These are phyloP conservation scores for Calycopis cecrops DNA, from an alignment of 1,140 invertebrate species.

Conservation along the genomic window DNA sequence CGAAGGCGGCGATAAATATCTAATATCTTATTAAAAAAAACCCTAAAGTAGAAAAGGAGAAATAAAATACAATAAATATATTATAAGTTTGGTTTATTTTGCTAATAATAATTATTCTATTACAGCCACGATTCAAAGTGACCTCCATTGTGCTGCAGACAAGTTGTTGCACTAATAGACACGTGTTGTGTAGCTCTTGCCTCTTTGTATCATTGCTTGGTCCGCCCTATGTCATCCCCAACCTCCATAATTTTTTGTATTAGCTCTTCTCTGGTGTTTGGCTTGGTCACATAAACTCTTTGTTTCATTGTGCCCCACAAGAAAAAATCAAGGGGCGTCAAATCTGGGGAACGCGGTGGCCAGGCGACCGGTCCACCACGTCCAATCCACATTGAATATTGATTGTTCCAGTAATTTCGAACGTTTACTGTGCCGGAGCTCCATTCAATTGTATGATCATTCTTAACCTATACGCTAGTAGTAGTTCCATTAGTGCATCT, in stretches of 20 bases:
- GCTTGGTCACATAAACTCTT: conserved; percentile 8
- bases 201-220: conserved; percentile 8
- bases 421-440: conserved; percentile 8
- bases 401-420: conserved; percentile 9
- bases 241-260: conserved; percentile 15
- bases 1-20: too few relatives aligned
- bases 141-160: conserved; percentile 7
- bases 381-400: conserved; percentile 22
- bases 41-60: too few relatives aligned
- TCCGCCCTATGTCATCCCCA: conserved; percentile 16
- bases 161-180: conserved; percentile 18
- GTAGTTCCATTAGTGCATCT: not conserved
- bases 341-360: conserved; percentile 17
- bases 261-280: conserved; percentile 16
- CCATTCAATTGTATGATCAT: conserved; percentile 15
- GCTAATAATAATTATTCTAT: too few relatives aligned
- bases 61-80: too few relatives aligned
- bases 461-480: not conserved
- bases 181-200: conserved; percentile 16
- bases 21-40: too few relatives aligned
- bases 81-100: too few relatives aligned
- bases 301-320: too few relatives aligned
- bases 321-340: conserved; percentile 14
- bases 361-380: conserved; percentile 21
- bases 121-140: too few relatives aligned